Percentiles rank a stretch among this genome's conserved stretches.
phyloP scores from a whole-genome alignment of 1,140 invertebrate genomes.

The Heterodera schachtii region DNA sequence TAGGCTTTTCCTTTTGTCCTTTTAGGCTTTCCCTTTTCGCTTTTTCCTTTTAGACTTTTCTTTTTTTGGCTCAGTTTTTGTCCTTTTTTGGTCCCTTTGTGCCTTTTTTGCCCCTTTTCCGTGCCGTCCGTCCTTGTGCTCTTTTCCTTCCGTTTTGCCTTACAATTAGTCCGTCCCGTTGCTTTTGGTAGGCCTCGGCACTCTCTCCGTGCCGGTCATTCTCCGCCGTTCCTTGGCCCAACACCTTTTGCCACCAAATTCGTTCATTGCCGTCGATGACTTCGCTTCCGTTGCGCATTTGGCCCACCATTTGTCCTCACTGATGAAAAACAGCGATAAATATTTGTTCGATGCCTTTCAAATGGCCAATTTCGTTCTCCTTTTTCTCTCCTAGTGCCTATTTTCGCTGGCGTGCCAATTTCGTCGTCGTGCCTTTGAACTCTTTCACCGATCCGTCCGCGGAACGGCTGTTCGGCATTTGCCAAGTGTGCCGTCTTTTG shows the following conservation, averaged over 20 bases:
- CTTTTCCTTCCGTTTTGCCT: background rate
- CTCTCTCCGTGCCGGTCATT: conserved; percentile 55
- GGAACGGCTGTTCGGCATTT: conserved; percentile 62
- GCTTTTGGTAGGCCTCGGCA: conserved; percentile 32
- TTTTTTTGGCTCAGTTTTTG: too few species aligned
- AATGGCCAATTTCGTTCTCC: background rate
- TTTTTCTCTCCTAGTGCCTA: conserved; percentile 52
- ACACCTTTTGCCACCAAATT: conserved; percentile 55
- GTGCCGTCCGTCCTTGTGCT: background rate
- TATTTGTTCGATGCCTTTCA: conserved; percentile 56
- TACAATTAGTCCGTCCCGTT: background rate
- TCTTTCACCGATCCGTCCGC: conserved; percentile 49
- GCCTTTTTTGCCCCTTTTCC: too few species aligned
- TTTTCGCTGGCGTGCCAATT: conserved; percentile 57
- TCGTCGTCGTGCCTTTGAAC: conserved; percentile 54
- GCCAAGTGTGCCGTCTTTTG: conserved; percentile 55
- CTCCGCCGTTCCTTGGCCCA: conserved; percentile 55
- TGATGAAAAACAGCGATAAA: conserved; percentile 53
- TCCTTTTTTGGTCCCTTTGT: too few species aligned
- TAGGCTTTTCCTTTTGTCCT: too few species aligned
- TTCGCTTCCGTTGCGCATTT: conserved; percentile 47
- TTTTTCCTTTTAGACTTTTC: too few species aligned
- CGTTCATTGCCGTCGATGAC: conserved; percentile 63
- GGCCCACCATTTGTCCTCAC: conserved; percentile 44
- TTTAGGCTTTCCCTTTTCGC: too few species aligned